A percentile compares a stretch with the other conserved stretches of the same genome.
These are phyloP conservation scores for Neostethus bicornis DNA, from an alignment of 2,797 vertebrate species.

Conservation along the genomic window DNA sequence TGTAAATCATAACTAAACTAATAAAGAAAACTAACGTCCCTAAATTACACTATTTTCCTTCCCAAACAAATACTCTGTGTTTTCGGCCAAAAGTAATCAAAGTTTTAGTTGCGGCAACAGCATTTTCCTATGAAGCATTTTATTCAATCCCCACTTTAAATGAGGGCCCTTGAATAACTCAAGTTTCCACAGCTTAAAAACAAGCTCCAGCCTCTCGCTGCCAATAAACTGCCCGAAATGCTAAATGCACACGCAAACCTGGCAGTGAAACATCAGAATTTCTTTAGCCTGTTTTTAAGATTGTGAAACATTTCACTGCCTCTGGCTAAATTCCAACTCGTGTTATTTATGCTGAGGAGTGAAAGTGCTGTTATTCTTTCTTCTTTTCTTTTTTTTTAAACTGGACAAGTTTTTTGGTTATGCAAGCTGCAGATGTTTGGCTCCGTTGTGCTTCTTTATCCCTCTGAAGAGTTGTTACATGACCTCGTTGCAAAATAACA, in stretches of 20 bases:
- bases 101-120: slow-evolving; percentile 5
- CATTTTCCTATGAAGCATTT: slow-evolving; percentile 14
- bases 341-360: slow-evolving; percentile 54
- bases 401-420: slow-evolving; percentile 51
- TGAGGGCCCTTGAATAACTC: slow-evolving; percentile 5
- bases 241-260: slow-evolving; percentile 30
- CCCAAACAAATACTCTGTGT: not conserved
- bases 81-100: not conserved
- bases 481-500: slow-evolving; percentile 52
- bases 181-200: slow-evolving; percentile 16
- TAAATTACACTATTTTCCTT: too few relatives aligned
- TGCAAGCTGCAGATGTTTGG: slow-evolving; percentile 74
- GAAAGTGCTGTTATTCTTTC: slow-evolving; percentile 37
- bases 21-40: too few relatives aligned
- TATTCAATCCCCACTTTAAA: not conserved
- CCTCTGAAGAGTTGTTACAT: slow-evolving; percentile 39
- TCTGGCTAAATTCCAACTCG: slow-evolving; percentile 59
- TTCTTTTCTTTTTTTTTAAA: slow-evolving; percentile 10
- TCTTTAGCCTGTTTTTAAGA: slow-evolving; percentile 27
- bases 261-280: not conserved
- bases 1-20: too few relatives aligned
- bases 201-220: slow-evolving; percentile 4
- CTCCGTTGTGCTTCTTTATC: slow-evolving; percentile 33
- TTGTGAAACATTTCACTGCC: slow-evolving; percentile 49
- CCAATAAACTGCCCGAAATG: slow-evolving; percentile 7